These are phyloP conservation scores for Lynx canadensis DNA, from an alignment of 2,113 vertebrate genomes.

Conservation along the genomic window DNA sequence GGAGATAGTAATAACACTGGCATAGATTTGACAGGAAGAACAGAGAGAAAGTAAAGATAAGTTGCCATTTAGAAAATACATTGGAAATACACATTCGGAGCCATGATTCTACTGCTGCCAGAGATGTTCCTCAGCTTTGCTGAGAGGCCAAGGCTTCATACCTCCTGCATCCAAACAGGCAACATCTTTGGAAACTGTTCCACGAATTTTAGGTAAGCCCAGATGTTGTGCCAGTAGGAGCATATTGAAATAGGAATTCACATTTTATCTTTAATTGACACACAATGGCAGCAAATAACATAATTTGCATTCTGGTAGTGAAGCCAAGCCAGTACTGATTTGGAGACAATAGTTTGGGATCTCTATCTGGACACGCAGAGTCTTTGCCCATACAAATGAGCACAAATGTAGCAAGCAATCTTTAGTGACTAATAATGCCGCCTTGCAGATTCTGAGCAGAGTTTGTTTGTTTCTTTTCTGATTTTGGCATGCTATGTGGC, in stretches of 20 bases:
- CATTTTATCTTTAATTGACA: constrained; percentile 71
- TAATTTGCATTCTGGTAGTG: constrained; percentile 66
- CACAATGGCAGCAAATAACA: constrained; percentile 49
- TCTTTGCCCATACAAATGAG: background rate
- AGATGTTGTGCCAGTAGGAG: constrained; percentile 56
- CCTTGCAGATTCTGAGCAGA: constrained; percentile 44
- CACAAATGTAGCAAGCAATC: background rate
- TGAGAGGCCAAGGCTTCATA: background rate
- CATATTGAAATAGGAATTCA: constrained; percentile 57
- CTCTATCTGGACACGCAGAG: constrained; percentile 25
- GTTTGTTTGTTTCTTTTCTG: constrained; percentile 56
- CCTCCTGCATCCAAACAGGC: background rate
- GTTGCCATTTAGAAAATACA: background rate
- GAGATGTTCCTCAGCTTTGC: background rate
- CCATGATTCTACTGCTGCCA: background rate
- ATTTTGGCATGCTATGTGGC: constrained; percentile 24
- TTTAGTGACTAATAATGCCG: constrained; percentile 15
- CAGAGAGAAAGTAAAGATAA: background rate
- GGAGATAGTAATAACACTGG: background rate
- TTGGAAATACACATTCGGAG: background rate
- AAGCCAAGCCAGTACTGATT: constrained; percentile 43
- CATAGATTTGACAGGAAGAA: background rate
- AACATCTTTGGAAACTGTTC: constrained; percentile 41
- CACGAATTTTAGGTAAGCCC: constrained; percentile 53
- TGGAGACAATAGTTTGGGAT: constrained; percentile 35